Evolutionary conservation across 2,113 vertebrate genomes (phyloP).

Genomic region (Loxodonta africana): DNA sequence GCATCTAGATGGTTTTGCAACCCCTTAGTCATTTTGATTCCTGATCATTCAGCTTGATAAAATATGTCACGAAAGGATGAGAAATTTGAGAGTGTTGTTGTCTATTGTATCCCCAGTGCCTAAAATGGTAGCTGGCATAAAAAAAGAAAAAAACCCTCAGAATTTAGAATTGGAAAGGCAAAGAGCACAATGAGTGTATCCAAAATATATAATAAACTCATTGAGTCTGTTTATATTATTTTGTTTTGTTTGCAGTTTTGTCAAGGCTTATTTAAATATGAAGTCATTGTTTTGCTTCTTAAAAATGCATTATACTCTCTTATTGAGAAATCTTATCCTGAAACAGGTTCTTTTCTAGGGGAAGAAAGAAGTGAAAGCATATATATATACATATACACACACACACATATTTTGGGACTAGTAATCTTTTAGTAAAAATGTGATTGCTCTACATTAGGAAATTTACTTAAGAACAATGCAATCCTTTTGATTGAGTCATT

Average conservation of each 20-base stretch:
- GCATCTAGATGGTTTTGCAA: too few relatives aligned
- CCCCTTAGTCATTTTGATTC: too few relatives aligned
- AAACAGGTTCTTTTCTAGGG: background rate
- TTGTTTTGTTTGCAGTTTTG: background rate
- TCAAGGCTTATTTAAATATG: background rate
- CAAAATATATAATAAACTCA: background rate
- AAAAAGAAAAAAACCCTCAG: background rate
- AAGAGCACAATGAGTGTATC: background rate
- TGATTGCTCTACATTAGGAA: background rate
- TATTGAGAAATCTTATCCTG: background rate
- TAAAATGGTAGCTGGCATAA: background rate
- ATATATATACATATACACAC: background rate
- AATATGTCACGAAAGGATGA: background rate
- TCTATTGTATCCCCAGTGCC: background rate
- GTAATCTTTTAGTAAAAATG: background rate
- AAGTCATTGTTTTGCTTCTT: background rate
- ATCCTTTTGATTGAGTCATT: background rate
- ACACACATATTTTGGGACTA: too few relatives aligned
- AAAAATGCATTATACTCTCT: background rate
- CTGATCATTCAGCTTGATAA: background rate
- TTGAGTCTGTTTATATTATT: background rate
- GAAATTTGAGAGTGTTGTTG: background rate
- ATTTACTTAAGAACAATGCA: background rate
- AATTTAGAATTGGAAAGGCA: background rate
- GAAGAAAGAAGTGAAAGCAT: background rate